Base-by-base conservation (phyloP, 1,140 invertebrate genomes). In the Heterodera schachtii region DNA sequence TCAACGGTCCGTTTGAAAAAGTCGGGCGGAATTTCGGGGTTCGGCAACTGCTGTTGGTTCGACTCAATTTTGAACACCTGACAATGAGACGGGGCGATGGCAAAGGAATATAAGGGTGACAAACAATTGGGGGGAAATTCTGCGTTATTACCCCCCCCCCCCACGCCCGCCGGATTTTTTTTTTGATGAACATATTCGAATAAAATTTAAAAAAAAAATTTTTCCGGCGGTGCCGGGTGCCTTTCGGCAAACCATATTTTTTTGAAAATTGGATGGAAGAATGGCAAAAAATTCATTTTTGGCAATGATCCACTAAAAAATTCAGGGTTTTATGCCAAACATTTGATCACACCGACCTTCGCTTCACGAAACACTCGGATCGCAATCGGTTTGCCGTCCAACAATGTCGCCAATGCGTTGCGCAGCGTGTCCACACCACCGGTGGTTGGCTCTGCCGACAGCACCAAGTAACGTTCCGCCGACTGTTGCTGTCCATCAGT, bases 351-450 rank as follows among this genome's bases (percentile, higher is more conserved):
- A 31, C 31, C 31, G 0, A 85, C 84, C 76, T 85, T 87, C 16
- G 84, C 82, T 76, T 85, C 85, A 11, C 84, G 57, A 60, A 66
- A 86, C 31, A 85, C 52, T 74, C 86, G 86, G 46, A 83, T 81
- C 16, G 52, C 52, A 13, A 82, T n/a, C 43, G 31, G 6, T 21
- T 57, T 44, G 0, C 46, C 80, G 3, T 75, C 81, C 47, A 41
- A 44, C 43, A 78, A 60, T 69, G 70, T 49, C 16, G 4, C 57
- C 46, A 76, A 76, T 9, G 75, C 13, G 19, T 79, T 19, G 57
- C 57, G 19, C 11, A 64, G 57, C 16, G 57, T 57, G 7, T 75
- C 43, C 6, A 44, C 73, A 43, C 6, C 47, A 6, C 8, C 6
- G 7, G 73, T 3, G 66, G 6, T 75, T 13, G 69, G 21, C 11